These are phyloP conservation scores for Chelonus insularis DNA, from an alignment of 1,140 invertebrate genomes.

Conservation along the genomic window DNA sequence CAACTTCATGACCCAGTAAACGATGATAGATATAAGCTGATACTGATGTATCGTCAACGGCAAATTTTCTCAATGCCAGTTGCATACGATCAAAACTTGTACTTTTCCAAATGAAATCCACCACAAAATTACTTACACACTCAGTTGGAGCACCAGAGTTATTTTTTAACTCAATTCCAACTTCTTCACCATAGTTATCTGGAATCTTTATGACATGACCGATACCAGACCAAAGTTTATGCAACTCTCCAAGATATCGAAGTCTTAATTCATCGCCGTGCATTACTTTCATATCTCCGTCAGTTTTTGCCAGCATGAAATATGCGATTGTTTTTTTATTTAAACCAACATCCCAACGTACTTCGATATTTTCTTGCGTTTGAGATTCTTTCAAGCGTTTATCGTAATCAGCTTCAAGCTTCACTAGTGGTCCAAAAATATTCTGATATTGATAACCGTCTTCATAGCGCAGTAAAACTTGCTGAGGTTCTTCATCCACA, in stretches of 20 bases:
- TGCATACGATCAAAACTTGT: conserved; percentile 99
- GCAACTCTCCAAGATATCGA: conserved; percentile 90
- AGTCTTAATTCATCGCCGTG: conserved; percentile 96
- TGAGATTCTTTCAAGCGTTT: conserved; percentile 97
- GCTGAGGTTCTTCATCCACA: conserved; percentile 95
- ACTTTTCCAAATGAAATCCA: conserved; percentile 99
- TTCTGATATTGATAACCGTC: conserved; percentile 99
- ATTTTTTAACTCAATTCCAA: conserved; percentile 94
- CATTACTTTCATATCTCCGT: conserved; percentile 99
- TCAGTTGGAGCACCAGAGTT: conserved; percentile 88
- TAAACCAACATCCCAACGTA: conserved; percentile 96
- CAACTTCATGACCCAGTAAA: conserved; percentile 93
- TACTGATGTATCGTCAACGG: conserved; percentile 93
- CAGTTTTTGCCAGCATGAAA: conserved; percentile 96
- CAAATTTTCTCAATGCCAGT: conserved; percentile 90
- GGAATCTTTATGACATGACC: conserved; percentile 99
- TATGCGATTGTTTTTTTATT: conserved; percentile 98
- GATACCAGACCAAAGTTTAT: conserved; percentile 92
- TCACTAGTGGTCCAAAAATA: conserved; percentile 96
- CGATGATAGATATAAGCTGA: conserved; percentile 98
- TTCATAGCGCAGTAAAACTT: conserved; percentile 91
- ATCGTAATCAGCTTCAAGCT: conserved; percentile 98
- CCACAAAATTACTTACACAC: conserved; percentile 93
- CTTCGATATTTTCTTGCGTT: conserved; percentile 97
- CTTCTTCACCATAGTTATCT: conserved; percentile 98